Evolutionary conservation across 2,113 vertebrate species (phyloP), one percentile per base, ranked within the genome.

Genomic region (Mustela nigripes): DNA sequence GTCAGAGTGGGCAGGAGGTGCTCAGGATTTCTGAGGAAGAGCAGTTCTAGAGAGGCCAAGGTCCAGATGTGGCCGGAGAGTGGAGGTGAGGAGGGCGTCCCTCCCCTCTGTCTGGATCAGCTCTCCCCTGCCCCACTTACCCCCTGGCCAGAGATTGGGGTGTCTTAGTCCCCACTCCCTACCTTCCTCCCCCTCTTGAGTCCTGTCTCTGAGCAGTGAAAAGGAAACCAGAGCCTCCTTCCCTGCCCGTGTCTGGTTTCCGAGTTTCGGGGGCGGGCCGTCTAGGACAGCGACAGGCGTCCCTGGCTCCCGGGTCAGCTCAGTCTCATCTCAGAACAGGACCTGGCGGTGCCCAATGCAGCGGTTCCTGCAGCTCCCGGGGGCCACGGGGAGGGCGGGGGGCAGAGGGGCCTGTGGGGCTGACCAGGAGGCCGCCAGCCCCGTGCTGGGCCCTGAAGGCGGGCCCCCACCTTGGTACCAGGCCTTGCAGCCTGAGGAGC

Each of bases 351-450:
- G 99, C 99, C 97, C 99, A 0, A 99, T 99, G 99, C 99, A 99
- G 96, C 99, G 98, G 96, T 98, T 99, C 96, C 98, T 99, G 97
- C 99, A 99, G 99, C 98, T 99, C 89, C 99, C 99, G 0, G 98
- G 98, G 89, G 80, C 98, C 0, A 98, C 97, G 0, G 99, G 98
- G 24, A 98, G 98, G 96, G 93, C 93, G 0, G 95, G 97, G 89
- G 71, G 6, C 82, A 79, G 86, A 42, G 92, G 89, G 48, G 97
- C 98, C 56, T 98, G 99, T 73, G 99, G 26, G 11, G 58, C 87
- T 1, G 98, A 98, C 0, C 99, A 99, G 98, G 99, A 99, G 90
- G 99, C 99, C 63, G 99, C 99, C 45, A 99, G 99, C 97, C 99
- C 99, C 0, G 99, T 99, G 97, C 97, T 99, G 97, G 98, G 98